These are phyloP conservation scores for Drosophila repletoides DNA, from an alignment of 1,140 invertebrate species.

Conservation along the genomic window DNA sequence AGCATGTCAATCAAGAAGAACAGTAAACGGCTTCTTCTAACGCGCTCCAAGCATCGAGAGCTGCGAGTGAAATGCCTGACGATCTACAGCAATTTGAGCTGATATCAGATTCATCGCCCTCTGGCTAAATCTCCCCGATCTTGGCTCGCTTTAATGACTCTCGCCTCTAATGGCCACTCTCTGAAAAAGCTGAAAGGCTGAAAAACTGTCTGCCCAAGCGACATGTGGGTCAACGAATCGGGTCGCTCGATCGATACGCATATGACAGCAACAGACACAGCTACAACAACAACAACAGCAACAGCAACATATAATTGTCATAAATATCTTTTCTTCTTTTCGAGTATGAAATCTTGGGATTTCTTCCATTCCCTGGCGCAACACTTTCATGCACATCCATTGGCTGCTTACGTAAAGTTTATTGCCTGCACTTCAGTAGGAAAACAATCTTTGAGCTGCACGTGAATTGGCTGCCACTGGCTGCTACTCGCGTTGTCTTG, in stretches of 20 bases:
- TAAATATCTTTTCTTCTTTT: conserved; percentile 35
- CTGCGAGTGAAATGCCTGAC: conserved; percentile 14
- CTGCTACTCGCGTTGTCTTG: conserved; percentile 22
- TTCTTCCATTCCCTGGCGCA: neutral
- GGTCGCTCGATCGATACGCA: conserved; percentile 24
- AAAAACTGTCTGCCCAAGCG: conserved; percentile 16
- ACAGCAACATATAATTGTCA: conserved; percentile 54
- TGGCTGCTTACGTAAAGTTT: conserved; percentile 37
- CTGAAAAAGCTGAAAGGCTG: neutral
- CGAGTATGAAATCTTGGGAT: conserved; percentile 10
- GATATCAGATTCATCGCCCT: conserved; percentile 12
- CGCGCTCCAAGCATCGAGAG: conserved; percentile 2
- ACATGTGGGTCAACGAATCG: conserved; percentile 65
- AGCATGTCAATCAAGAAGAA: conserved; percentile 70
- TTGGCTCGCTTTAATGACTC: conserved; percentile 59
- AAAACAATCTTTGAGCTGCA: conserved; percentile 18
- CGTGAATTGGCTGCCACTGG: no score
- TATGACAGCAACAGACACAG: conserved; percentile 1
- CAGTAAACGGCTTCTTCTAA: conserved; percentile 65
- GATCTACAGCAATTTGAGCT: conserved; percentile 14
- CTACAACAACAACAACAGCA: neutral
- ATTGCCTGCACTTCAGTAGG: conserved; percentile 24
- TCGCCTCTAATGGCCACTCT: conserved; percentile 54
- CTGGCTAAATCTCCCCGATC: conserved; percentile 44
- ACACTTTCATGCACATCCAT: conserved; percentile 10